These are phyloP conservation scores for Boulengeromyrus knoepffleri DNA, from an alignment of 2,113 vertebrate genomes.

Conservation along the genomic window DNA sequence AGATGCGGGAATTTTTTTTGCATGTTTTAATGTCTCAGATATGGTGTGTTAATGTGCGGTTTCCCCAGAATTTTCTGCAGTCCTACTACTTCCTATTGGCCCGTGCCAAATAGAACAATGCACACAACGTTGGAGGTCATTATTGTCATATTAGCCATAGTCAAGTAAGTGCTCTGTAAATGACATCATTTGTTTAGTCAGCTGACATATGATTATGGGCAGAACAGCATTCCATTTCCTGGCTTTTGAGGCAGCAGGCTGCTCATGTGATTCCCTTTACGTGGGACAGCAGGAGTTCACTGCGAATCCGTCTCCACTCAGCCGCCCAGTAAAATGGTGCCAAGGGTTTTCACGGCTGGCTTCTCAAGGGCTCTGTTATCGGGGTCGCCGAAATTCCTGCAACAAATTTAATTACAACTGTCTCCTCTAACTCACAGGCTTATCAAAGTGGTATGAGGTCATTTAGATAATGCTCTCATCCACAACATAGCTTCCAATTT, in stretches of 20 bases:
- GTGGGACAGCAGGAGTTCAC: not conserved
- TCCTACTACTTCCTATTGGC: not conserved
- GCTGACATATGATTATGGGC: not conserved
- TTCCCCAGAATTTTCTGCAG: not conserved
- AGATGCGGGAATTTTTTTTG: not conserved
- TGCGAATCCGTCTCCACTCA: not conserved
- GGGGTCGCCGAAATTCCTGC: not conserved
- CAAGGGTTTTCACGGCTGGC: not conserved
- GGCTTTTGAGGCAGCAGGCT: not conserved
- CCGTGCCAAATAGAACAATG: not conserved
- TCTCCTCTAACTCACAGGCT: not conserved
- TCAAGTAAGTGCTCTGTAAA: not conserved
- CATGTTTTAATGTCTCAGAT: not conserved
- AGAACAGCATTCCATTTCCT: not conserved
- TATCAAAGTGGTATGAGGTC: not conserved
- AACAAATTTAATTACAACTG: not conserved
- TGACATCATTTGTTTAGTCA: not conserved
- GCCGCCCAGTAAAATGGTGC: not conserved
- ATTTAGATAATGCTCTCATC: not conserved
- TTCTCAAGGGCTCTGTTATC: conserved; percentile 1
- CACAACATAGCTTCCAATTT: not conserved
- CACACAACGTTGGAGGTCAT: not conserved
- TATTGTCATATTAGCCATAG: not conserved
- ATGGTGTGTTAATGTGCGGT: not conserved
- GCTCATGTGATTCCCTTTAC: not conserved